Evolutionary conservation across 53 echinoderm and acorn worm genomes (phyloP).

Genomic region (Holothuria leucospilota): DNA sequence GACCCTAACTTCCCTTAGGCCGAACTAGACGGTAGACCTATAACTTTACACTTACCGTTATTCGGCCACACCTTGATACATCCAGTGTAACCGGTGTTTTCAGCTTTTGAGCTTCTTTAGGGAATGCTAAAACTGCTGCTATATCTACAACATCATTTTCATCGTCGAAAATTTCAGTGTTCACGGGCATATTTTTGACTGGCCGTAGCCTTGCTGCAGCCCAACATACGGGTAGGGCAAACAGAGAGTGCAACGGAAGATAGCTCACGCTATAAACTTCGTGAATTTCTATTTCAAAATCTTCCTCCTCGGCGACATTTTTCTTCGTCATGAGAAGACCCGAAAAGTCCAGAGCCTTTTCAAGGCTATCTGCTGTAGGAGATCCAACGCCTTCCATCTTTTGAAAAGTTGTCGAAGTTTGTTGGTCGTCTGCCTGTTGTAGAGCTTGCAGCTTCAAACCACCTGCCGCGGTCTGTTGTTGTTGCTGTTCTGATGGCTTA

Average conservation of each 20-base stretch:
- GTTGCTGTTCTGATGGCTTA: constrained; percentile 17
- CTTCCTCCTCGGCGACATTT: constrained; percentile 87
- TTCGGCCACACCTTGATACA: constrained; percentile 86
- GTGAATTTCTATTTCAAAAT: constrained; percentile 83
- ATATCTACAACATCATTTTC: constrained; percentile 78
- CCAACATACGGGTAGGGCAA: constrained; percentile 91
- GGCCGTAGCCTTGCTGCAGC: constrained; percentile 81
- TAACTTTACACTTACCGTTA: constrained; percentile 88
- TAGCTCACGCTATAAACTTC: constrained; percentile 87
- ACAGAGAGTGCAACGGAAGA: constrained; percentile 79
- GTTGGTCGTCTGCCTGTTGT: constrained; percentile 3
- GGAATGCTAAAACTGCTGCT: constrained; percentile 86
- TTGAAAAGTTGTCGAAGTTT: neutral
- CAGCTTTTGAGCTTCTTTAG: constrained; percentile 77
- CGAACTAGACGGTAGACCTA: too few species aligned
- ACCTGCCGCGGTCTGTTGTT: constrained; percentile 14
- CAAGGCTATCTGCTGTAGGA: constrained; percentile 65
- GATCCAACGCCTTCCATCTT: constrained; percentile 22
- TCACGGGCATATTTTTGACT: constrained; percentile 71
- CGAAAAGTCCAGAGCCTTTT: constrained; percentile 77
- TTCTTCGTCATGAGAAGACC: constrained; percentile 88
- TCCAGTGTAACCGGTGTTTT: constrained; percentile 75
- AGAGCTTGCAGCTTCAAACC: constrained; percentile 23
- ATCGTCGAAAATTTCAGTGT: constrained; percentile 80
- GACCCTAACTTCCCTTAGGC: too few species aligned